Evolutionary conservation across 2,797 vertebrate species (phyloP).

Genomic region (Furcifer pardalis): DNA sequence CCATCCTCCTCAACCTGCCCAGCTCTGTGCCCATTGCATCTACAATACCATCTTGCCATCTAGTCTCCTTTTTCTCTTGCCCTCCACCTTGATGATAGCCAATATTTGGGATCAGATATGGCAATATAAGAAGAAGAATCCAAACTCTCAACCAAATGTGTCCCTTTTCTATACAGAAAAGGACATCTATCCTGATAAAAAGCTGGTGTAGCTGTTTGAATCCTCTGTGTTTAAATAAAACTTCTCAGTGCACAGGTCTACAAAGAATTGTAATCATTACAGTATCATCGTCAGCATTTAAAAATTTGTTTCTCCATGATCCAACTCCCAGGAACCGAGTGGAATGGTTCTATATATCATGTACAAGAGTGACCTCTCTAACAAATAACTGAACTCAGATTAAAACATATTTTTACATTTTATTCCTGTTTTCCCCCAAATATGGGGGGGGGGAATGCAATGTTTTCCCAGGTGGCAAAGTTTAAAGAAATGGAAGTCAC

Average conservation of each 20-base stretch:
- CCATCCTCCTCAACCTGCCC: too few relatives aligned
- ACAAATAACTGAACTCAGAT: constrained; percentile 22
- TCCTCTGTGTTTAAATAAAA: not conserved
- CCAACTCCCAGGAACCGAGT: not conserved
- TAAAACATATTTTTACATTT: constrained; percentile 30
- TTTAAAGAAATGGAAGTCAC: constrained; percentile 60
- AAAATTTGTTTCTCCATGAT: constrained; percentile 16
- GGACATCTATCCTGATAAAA: not conserved
- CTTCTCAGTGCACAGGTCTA: not conserved
- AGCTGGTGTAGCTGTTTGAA: too few relatives aligned
- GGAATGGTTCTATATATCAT: constrained; percentile 29
- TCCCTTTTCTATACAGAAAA: not conserved
- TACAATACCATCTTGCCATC: too few relatives aligned
- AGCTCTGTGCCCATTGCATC: too few relatives aligned
- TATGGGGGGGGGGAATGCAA: too few relatives aligned
- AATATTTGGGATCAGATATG: too few relatives aligned
- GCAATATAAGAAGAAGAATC: too few relatives aligned
- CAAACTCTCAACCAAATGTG: not conserved
- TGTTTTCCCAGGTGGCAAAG: constrained; percentile 4
- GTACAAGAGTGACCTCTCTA: constrained; percentile 6
- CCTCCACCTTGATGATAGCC: too few relatives aligned
- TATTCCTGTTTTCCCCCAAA: constrained; percentile 58
- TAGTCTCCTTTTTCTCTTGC: too few relatives aligned
- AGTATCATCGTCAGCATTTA: too few relatives aligned
- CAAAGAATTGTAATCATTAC: too few relatives aligned